These are phyloP conservation scores for Pelodiscus sinensis DNA, from an alignment of 2,113 vertebrate genomes.

Conservation along the genomic window DNA sequence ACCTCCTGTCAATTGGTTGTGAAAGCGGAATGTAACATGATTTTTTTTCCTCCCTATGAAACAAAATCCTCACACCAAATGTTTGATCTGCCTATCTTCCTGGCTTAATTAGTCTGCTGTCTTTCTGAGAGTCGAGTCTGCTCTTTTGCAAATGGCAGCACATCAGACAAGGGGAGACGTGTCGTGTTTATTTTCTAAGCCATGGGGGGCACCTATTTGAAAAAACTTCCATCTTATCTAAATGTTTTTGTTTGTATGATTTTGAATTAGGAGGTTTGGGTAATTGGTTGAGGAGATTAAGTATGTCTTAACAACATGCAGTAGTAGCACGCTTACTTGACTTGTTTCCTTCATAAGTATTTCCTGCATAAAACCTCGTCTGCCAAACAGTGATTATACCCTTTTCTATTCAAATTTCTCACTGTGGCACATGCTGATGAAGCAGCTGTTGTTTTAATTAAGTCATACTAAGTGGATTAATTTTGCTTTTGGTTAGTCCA, in stretches of 20 bases:
- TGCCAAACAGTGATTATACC: conserved; percentile 49
- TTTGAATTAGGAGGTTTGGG: conserved; percentile 81
- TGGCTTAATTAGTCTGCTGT: conserved; percentile 77
- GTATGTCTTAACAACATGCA: conserved; percentile 74
- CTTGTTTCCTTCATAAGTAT: conserved; percentile 7
- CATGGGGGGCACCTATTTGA: conserved; percentile 77
- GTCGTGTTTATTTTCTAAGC: conserved; percentile 83
- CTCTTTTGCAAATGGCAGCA: conserved; percentile 81
- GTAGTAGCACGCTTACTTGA: conserved; percentile 59
- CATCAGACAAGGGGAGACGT: conserved; percentile 70
- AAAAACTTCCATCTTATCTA: conserved; percentile 77
- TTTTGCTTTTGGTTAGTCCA: conserved; percentile 28
- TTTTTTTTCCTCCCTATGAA: conserved; percentile 72
- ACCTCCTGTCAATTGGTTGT: conserved; percentile 50
- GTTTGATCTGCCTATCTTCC: conserved; percentile 78
- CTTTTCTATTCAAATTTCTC: conserved; percentile 56
- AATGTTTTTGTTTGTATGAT: conserved; percentile 82
- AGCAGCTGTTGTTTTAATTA: conserved; percentile 47
- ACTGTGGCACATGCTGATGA: conserved; percentile 61
- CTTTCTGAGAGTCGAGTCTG: conserved; percentile 69
- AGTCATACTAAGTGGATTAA: conserved; percentile 54
- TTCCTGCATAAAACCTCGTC: conserved; percentile 55
- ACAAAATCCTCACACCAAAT: conserved; percentile 75
- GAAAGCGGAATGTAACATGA: conserved; percentile 71
- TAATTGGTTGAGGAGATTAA: conserved; percentile 83